Evolutionary conservation across 2,113 vertebrate genomes (phyloP).

Genomic region (Serinus canaria): DNA sequence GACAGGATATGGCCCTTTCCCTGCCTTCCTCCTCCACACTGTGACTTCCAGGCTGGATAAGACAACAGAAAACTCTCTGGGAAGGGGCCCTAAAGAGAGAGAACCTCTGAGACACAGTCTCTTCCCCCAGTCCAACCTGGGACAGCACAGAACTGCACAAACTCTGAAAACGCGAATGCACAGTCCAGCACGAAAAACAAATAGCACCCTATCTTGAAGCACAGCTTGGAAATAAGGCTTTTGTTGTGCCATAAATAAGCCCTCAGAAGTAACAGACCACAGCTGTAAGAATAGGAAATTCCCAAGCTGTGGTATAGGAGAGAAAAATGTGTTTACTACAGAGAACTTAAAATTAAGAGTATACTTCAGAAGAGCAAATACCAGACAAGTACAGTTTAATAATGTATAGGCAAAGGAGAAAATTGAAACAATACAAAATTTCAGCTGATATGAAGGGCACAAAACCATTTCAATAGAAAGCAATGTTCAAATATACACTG

Average conservation of each 20-base stretch:
- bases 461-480: background rate
- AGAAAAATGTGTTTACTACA: constrained; percentile 10
- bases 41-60: background rate
- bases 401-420: background rate
- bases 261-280: background rate
- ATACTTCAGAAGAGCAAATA: background rate
- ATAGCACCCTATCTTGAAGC: background rate
- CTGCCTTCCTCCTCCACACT: constrained; percentile 29
- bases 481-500: background rate
- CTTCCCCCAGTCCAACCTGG: background rate
- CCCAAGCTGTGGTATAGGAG: background rate
- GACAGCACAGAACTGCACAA: background rate
- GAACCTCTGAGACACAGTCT: background rate
- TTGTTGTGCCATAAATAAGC: constrained; percentile 26
- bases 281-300: constrained; percentile 1
- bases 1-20: constrained; percentile 7
- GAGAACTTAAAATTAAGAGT: background rate
- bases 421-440: background rate
- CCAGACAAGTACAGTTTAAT: background rate
- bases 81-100: background rate
- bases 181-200: background rate
- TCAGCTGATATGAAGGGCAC: background rate
- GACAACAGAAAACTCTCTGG: background rate
- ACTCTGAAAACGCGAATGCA: background rate
- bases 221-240: constrained; percentile 8